Evolutionary conservation across 2,797 vertebrate species (phyloP), one percentile per base, ranked within the genome.

Genomic region (Hypotaenidia okinawae): DNA sequence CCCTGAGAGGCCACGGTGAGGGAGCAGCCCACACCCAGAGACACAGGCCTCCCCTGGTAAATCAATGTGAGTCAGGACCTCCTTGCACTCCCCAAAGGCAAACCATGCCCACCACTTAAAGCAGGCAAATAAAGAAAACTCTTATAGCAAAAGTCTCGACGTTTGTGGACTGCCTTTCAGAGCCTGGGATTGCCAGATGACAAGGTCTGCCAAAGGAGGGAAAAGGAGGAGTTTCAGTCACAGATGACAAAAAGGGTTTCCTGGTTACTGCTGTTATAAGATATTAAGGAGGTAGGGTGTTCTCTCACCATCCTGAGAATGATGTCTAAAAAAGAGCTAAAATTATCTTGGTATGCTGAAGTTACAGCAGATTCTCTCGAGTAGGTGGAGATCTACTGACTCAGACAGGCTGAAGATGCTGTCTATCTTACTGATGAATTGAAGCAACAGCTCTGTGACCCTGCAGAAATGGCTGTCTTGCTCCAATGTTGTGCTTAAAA

Each of bases 1-100:
- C 12, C 35, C 49, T 37, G 43, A 77, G 37, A 51, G 43, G 18
- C 19, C 30, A n/a, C 0, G 0, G 13, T 7, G 5, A 66, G 16
- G 13, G 28, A 83, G 19, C 10, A 66, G 37, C 6, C 23, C 24
- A 54, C 0, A 2, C 2, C 30, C 28, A 43, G 33, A 69, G 10
- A 30, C 64, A 77, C 37, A 72, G 9, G 23, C 55, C 13, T 32
- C 35, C 35, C 32, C 2, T 13, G 11, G 24, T 19, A 28, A 77
- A 51, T 23, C 47, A 55, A 79, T 80, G 81, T 10, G 43, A 6
- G 7, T 18, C 30, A 67, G 9, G 33, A 75, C 4, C 6, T 23
- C 39, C 24, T 75, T 62, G 10, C 12, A 23, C 9, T 67, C 27
- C 41, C 13, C 57, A 55, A 66, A 67, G 21, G 52, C 17, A 84